Conservation (phyloP, 2,797 vertebrate genomes). For the Chiroxiphia lanceolata region DNA sequence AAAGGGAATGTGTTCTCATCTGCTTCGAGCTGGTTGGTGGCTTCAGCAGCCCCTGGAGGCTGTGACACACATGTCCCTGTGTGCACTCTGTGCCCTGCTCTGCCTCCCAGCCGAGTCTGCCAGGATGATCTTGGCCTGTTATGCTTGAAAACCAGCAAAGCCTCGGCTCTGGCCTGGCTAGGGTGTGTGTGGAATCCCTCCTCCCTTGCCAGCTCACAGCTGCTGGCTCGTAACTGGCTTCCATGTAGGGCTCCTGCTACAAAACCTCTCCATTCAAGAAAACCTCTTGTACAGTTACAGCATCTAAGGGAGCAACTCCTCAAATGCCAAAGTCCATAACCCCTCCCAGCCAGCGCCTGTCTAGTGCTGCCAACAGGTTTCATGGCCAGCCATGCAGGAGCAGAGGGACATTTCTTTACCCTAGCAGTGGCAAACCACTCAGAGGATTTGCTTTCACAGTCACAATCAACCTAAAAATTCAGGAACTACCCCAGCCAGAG, state of each 20-base stretch:
- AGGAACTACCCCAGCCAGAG: not conserved
- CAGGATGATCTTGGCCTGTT: not conserved
- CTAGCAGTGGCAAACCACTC: not conserved
- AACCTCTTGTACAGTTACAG: not conserved
- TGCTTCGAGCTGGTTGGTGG: not conserved
- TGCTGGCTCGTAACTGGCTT: not conserved
- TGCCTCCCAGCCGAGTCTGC: not conserved
- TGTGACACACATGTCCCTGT: fast-evolving
- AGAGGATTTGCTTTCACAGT: not conserved
- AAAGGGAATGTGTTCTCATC: fast-evolving
- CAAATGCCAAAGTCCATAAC: not conserved
- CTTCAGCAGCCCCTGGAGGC: not conserved
- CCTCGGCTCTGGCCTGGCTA: not conserved
- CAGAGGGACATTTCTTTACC: not conserved
- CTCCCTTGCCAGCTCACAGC: not conserved
- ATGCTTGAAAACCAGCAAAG: not conserved
- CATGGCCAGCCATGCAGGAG: not conserved
- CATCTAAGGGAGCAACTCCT: not conserved
- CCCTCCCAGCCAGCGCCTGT: not conserved
- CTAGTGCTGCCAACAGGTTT: not conserved
- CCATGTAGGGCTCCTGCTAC: not conserved
- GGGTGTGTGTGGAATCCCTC: not conserved
- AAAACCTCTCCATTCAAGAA: not conserved
- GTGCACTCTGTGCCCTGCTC: not conserved
- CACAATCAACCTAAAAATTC: not conserved